A percentile compares a stretch with the other conserved stretches of the same genome.
Conservation (phyloP, 2,797 vertebrate genomes). For the Tamandua tetradactyla region DNA sequence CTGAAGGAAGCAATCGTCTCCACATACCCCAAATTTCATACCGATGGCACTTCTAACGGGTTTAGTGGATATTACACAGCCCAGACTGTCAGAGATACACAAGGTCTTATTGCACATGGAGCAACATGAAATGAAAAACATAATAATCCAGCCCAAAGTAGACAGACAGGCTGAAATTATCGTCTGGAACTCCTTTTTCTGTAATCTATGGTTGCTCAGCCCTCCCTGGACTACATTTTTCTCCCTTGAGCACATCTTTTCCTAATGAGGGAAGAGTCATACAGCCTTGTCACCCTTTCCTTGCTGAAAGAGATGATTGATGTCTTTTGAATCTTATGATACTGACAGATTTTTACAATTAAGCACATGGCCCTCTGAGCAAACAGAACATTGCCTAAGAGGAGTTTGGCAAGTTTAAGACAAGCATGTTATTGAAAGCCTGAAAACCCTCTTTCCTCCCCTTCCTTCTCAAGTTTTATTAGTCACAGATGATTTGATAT, state of each 20-base stretch:
- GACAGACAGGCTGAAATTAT: neutral
- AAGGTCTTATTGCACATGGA: conserved; percentile 63
- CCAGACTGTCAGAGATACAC: conserved; percentile 34
- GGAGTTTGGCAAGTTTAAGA: conserved; percentile 64
- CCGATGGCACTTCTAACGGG: neutral
- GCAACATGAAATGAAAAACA: conserved; percentile 64
- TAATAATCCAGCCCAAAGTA: neutral
- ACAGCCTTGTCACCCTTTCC: conserved; percentile 36
- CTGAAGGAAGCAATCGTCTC: neutral
- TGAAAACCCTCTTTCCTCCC: neutral
- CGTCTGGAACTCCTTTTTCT: conserved; percentile 47
- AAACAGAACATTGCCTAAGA: conserved; percentile 66
- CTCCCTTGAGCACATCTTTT: conserved; percentile 65
- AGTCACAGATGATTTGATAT: conserved; percentile 58
- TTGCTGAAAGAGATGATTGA: conserved; percentile 68
- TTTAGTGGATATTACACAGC: neutral
- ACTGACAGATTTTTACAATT: conserved; percentile 73
- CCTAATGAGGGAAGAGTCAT: conserved; percentile 30
- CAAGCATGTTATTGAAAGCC: conserved; percentile 60
- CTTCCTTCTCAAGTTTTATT: conserved; percentile 67
- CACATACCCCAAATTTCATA: neutral
- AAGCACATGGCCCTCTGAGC: conserved; percentile 56
- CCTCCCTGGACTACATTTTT: conserved; percentile 36
- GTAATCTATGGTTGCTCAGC: conserved; percentile 18
- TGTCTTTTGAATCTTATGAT: conserved; percentile 67